Evolutionary conservation across 2,113 vertebrate species (phyloP).

Genomic region (Pungitius pungitius): DNA sequence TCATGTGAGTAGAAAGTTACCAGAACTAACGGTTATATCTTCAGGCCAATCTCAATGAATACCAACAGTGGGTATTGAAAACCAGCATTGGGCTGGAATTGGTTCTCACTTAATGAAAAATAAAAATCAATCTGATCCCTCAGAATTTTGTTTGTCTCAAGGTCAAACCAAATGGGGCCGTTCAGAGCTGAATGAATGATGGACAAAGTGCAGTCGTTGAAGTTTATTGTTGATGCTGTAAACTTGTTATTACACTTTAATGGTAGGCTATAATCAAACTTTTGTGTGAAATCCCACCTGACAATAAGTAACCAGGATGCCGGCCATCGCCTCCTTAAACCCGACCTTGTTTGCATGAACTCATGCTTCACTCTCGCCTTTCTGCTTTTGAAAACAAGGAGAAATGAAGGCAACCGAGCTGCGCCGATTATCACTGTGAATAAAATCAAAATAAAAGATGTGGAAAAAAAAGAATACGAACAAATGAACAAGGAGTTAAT

Average conservation of each 20-base stretch:
- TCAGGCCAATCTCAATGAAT: neutral
- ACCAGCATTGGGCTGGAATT: neutral
- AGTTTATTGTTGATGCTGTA: constrained; percentile 47
- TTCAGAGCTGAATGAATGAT: constrained; percentile 1
- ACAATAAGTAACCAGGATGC: constrained; percentile 68
- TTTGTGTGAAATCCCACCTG: neutral
- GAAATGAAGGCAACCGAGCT: constrained; percentile 1
- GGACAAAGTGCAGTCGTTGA: constrained; percentile 49
- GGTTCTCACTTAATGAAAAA: neutral
- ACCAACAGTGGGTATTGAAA: neutral
- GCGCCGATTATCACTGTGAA: constrained; percentile 1
- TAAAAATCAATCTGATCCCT: neutral
- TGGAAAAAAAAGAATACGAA: constrained; percentile 32
- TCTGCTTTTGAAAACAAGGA: neutral
- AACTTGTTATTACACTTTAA: constrained; percentile 58
- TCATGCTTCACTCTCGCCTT: constrained; percentile 25
- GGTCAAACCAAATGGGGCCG: constrained; percentile 18
- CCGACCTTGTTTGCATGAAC: constrained; percentile 12
- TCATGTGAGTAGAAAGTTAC: neutral
- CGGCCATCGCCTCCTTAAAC: constrained; percentile 5
- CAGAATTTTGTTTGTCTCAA: constrained; percentile 12
- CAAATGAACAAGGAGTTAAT: constrained; percentile 49
- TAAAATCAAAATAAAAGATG: constrained; percentile 6
- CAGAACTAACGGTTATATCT: neutral
- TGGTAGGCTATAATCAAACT: neutral